These are phyloP conservation scores for Phyto melanocephala DNA, from an alignment of 2,888 invertebrate species.

Conservation along the genomic window DNA sequence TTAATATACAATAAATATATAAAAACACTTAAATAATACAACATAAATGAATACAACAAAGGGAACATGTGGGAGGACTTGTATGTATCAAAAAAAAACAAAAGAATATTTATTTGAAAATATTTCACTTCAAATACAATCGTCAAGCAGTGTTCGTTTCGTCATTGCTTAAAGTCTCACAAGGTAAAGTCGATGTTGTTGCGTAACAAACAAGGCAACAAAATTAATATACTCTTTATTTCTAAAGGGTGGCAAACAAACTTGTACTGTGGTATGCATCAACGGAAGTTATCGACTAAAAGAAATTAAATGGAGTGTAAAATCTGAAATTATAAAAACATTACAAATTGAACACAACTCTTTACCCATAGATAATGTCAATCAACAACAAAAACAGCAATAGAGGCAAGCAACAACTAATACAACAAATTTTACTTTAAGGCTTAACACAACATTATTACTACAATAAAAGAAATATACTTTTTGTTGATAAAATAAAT, in stretches of 20 bases:
- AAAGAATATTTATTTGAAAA: no score
- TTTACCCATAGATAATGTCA: slow-evolving; percentile 38
- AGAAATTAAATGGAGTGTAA: slow-evolving; percentile 61
- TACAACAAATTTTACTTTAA: background rate
- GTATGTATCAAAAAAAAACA: no score
- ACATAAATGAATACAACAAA: no score
- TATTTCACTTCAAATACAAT: background rate
- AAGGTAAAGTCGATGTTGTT: background rate
- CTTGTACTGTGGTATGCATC: background rate
- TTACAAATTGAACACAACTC: slow-evolving; percentile 50
- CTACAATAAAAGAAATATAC: background rate
- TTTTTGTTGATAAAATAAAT: slow-evolving; percentile 32
- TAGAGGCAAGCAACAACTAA: background rate
- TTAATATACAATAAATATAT: no score
- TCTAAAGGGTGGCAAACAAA: background rate
- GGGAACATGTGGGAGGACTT: no score
- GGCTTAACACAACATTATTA: slow-evolving; percentile 9
- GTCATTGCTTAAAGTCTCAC: no score
- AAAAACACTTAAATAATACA: no score
- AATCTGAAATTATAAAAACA: slow-evolving; percentile 54
- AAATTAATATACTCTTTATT: background rate
- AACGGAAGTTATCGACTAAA: slow-evolving; percentile 54
- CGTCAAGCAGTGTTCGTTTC: no score
- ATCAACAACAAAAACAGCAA: slow-evolving; percentile 8
- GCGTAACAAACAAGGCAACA: background rate